Base-by-base conservation (phyloP, 2,888 invertebrate genomes). In the Thymelicus acteon region DNA sequence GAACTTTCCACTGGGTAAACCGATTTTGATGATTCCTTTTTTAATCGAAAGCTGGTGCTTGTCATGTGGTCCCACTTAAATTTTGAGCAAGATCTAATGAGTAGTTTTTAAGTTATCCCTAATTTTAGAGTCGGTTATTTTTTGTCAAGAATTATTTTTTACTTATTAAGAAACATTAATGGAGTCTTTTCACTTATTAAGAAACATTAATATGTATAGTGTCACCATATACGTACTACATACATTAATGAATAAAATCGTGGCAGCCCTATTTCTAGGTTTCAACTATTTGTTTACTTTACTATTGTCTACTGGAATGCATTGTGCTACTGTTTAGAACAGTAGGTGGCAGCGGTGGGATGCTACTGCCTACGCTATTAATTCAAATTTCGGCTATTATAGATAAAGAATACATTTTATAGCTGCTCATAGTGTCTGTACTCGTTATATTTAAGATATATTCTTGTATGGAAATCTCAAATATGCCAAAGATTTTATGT, bases 321-420 rank as follows among this genome's bases (percentile, higher is more conserved):
- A 48, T 63, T 48, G 63, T 64, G 69, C 69, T 64, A 64, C 69
- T 49, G 63, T 70, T 64, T 40, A 39, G 58, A 48, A 39, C 58
- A 60, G 69, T 60, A 64, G 69, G 69, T 63, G 69, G 69, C 47
- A n/a, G 12, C n/a, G 7, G 69, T 63, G 58, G 64, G 52, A 49
- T 39, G 62, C 19, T 39, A n/a, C 69, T 37, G 48, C 69, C 69
- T 58, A 69, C 69, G 57, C 69, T 12, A 58, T 58, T 63, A 62
- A 48, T 69, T 58, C 63, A 63, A 47, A 5, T 15, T 48, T 63
- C 39, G 57, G 57, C 19, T 63, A 44, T 63, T 69, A 69, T 63
- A 37, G 39, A 63, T 69, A 69, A 63, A 69, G 58, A 58, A 39
- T 57, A 48, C 7, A n/a, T 15, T 69, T 68, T 68, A 61, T 54